Base-by-base conservation (phyloP, 2,888 invertebrate species). In the Galerucella nymphaeae region DNA sequence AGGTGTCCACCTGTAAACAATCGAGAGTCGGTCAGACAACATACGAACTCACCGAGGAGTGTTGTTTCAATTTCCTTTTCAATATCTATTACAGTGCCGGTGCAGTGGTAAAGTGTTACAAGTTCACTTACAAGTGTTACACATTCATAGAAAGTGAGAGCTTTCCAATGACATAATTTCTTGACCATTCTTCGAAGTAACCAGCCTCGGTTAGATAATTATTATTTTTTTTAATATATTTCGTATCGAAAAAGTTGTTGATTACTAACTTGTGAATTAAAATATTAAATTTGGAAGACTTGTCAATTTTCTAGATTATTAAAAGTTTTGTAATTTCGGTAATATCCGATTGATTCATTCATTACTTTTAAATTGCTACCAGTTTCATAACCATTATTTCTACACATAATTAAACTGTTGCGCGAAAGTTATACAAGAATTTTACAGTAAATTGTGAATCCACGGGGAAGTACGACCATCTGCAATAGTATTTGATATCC, bases 81-180 rank as follows among this genome's bases (percentile, higher is more conserved):
- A 30, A 59, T 59, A 59, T 16, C 14, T 62, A 71, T 67, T 63
- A 67, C 57, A 50, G 58, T 68, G 59, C 72, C 62, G 59, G 65
- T 72, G 64, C 72, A 65, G 20, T 58, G 13, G 3, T 1, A 3
- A 76, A 76, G 76, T 76, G 76, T 76, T 76, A 76, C 76, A 76
- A 76, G 76, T 76, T 76, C 76, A 76, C 57, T 62, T 58, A 20
- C 70, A 70, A 74, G 64, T 72, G 73, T 75, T 71, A 76, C 73
- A 76, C 70, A 71, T 75, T 76, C 71, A 74, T 78, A 77, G 78
- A 79, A 79, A 79, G 79, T 71, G 67, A 65, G 59, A 69, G 72
- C 78, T 79, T 79, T 79, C 79, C 77, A 78, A 79, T 79, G 79
- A 79, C 74, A 76, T 78, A 79, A 79, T 75, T 53, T 58, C 66